phyloP scores from a whole-genome alignment of 2,113 vertebrate genomes.

The Theristicus caerulescens region DNA sequence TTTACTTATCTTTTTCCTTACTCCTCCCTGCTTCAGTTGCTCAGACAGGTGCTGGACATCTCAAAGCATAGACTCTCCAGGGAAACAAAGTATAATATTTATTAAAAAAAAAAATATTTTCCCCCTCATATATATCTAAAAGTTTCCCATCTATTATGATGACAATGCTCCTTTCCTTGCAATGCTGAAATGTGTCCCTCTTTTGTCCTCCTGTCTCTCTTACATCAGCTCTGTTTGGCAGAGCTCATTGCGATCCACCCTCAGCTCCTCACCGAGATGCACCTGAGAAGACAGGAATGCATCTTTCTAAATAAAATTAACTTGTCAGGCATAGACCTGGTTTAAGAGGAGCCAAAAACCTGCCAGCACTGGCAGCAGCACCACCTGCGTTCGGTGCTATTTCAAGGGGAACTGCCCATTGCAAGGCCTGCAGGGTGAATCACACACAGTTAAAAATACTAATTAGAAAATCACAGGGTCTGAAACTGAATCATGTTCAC shows the following conservation, averaged over 20 bases:
- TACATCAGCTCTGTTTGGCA: not conserved
- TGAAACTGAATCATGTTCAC: not conserved
- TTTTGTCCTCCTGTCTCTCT: not conserved
- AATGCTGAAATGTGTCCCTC: not conserved
- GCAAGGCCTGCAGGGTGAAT: not conserved
- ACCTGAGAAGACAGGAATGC: not conserved
- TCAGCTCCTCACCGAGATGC: not conserved
- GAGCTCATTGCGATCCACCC: not conserved
- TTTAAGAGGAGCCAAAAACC: not conserved
- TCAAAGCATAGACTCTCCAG: not conserved
- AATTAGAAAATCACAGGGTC: not conserved
- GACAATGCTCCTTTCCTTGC: not conserved
- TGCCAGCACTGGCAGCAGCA: not conserved
- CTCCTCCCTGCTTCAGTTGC: not conserved
- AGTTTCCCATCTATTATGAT: not conserved
- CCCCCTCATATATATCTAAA: not conserved
- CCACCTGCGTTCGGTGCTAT: rapidly evolving
- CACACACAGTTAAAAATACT: not conserved
- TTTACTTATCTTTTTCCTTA: not conserved
- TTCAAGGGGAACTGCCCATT: not conserved
- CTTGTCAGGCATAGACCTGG: not conserved
- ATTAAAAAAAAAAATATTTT: not conserved
- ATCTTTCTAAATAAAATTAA: not conserved
- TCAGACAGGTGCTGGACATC: not conserved
- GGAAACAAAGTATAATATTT: not conserved